phyloP scores from a whole-genome alignment of 2,888 invertebrate genomes.

The Ischnus inquisitorius region DNA sequence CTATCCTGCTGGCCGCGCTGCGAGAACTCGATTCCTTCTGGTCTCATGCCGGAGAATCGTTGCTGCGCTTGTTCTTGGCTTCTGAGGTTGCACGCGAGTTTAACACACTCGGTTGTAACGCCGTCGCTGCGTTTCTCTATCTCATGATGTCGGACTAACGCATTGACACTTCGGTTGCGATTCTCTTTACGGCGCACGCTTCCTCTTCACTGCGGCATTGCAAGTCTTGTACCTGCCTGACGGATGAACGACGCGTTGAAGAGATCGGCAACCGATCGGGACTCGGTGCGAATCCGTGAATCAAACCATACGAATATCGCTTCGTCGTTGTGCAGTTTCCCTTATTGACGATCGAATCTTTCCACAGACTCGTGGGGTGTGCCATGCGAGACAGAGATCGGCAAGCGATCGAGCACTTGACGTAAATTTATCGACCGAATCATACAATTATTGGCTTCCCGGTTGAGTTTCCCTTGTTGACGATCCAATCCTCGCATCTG shows the following conservation, averaged over 20 bases:
- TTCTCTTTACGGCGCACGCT: conserved; percentile 2
- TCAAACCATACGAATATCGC: background rate
- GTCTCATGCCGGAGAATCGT: background rate
- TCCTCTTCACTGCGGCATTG: background rate
- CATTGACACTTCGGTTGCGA: conserved; percentile 29
- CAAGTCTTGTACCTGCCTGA: background rate
- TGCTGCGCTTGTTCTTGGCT: background rate
- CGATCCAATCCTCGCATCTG: background rate
- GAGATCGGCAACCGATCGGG: conserved; percentile 6
- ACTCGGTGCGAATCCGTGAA: background rate
- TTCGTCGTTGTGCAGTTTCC: background rate
- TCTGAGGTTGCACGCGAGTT: conserved; percentile 28
- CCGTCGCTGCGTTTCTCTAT: background rate
- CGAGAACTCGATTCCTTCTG: conserved; percentile 13
- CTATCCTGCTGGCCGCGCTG: conserved; percentile 1
- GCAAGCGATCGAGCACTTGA: background rate
- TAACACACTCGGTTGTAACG: background rate
- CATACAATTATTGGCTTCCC: conserved; percentile 8
- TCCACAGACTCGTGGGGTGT: too few species aligned
- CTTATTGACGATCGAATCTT: too few species aligned
- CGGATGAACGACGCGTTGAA: background rate
- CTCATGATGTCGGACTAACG: background rate
- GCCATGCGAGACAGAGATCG: too few species aligned
- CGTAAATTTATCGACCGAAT: background rate
- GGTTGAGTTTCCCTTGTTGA: too few species aligned